These are phyloP conservation scores for Tragelaphus imberbis DNA, from an alignment of 2,113 vertebrate genomes.

Conservation along the genomic window DNA sequence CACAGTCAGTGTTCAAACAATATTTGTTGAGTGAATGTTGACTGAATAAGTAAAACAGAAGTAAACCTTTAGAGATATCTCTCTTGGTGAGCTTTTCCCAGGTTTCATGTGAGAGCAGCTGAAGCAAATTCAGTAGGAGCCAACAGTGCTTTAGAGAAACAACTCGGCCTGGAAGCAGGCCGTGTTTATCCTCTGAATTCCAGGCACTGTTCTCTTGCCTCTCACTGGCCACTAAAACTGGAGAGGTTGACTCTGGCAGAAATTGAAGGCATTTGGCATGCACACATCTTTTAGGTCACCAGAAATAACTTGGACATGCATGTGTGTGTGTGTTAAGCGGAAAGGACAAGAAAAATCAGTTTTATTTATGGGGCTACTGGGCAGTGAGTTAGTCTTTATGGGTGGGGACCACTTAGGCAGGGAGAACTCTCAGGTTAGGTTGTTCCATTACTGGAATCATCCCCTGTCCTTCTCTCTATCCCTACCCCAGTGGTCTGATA, in stretches of 20 bases:
- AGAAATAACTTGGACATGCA: conserved; percentile 49
- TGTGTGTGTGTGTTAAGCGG: not conserved
- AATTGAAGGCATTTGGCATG: conserved; percentile 21
- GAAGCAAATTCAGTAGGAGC: not conserved
- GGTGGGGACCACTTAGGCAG: not conserved
- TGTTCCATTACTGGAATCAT: not conserved
- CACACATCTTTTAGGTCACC: conserved; percentile 36
- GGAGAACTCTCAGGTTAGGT: not conserved
- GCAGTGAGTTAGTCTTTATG: not conserved
- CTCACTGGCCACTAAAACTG: conserved; percentile 12
- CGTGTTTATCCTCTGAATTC: conserved; percentile 51
- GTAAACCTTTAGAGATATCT: not conserved
- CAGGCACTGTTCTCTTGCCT: not conserved
- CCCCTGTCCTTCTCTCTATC: not conserved
- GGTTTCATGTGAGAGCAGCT: not conserved
- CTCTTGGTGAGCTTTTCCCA: not conserved
- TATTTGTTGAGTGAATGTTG: not conserved
- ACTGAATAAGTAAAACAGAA: not conserved
- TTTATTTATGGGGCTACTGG: conserved; percentile 34
- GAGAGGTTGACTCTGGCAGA: conserved; percentile 41
- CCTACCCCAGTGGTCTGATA: not conserved
- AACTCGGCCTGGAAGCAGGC: not conserved
- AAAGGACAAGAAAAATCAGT: not conserved
- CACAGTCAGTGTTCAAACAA: not conserved
- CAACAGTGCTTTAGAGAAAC: conserved; percentile 31